Evolutionary conservation across 2,888 invertebrate genomes (phyloP), one percentile per base, ranked within the genome.

Genomic region (Nowickia ferox): DNA sequence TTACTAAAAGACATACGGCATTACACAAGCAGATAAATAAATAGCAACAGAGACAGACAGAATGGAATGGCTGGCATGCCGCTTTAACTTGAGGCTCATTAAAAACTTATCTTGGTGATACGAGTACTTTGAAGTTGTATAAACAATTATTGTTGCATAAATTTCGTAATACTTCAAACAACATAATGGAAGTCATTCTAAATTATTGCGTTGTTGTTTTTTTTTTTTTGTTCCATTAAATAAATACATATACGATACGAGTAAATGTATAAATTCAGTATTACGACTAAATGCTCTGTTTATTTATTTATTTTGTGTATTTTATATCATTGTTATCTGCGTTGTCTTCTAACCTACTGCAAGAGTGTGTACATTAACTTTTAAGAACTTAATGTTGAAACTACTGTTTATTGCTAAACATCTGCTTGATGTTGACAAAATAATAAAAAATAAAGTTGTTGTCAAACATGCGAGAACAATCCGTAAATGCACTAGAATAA

Each of bases 401-500:
- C 77, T 71, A 71, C 71, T 71, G 71, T 71, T 57, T 79, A 22
- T 69, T 53, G 61, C 53, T 78, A 61, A 81, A 84, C 84, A 84
- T 84, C 76, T 84, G 84, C 81, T 55, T 80, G 72, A 76, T 81
- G 84, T 80, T 81, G 80, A 84, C 76, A 81, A 65, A 61, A 81
- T 66, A 71, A 71, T 17, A 63, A 61, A 68, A 46, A 65, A 46
- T n/a, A 55, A n/a, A 13, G n/a, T 11, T 53, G 2, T 17, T 55
- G 3, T 10, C 17, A 8, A 48, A 44, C 8, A 10, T 44, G 57
- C 17, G 68, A 51, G n/a, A 46, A 22, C 40, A 68, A n/a, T 46
- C 63, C 65, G 4, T 46, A 77, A 77, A 66, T n/a, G 9, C 19
- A 11, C 30, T 30, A 30, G 1, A 30, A 30, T 30, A 30, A 30